Evolutionary conservation across 2,113 vertebrate species (phyloP).

Genomic region (Oriolus oriolus): DNA sequence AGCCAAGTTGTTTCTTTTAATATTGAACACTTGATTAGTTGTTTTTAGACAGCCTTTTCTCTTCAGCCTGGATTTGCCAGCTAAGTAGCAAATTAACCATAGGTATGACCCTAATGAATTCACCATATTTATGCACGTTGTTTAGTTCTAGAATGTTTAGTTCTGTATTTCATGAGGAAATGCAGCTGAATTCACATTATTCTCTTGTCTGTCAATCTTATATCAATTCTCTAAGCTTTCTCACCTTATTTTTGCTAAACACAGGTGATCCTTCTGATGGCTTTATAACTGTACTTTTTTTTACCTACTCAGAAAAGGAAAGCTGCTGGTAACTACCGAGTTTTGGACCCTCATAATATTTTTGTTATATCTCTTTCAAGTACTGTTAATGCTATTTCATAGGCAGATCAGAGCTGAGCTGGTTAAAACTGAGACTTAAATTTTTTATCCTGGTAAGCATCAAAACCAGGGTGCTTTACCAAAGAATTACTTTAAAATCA

Average conservation of each 20-base stretch:
- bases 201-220: neutral
- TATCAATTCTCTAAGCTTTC: neutral
- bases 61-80: neutral
- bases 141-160: neutral
- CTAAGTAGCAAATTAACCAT: neutral
- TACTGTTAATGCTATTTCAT: neutral
- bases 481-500: neutral
- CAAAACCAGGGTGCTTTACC: neutral
- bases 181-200: neutral
- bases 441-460: neutral
- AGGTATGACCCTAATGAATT: neutral
- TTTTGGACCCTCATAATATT: neutral
- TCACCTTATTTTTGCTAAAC: neutral
- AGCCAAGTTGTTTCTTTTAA: neutral
- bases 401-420: neutral
- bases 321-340: neutral
- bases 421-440: neutral
- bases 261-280: neutral
- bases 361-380: neutral
- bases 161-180: neutral
- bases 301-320: neutral
- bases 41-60: neutral
- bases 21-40: neutral
- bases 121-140: neutral
- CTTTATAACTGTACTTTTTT: neutral